A percentile compares a stretch with the other conserved stretches of the same genome.
phyloP scores from a whole-genome alignment of 2,113 vertebrate species.

The Erpornis zantholeuca region DNA sequence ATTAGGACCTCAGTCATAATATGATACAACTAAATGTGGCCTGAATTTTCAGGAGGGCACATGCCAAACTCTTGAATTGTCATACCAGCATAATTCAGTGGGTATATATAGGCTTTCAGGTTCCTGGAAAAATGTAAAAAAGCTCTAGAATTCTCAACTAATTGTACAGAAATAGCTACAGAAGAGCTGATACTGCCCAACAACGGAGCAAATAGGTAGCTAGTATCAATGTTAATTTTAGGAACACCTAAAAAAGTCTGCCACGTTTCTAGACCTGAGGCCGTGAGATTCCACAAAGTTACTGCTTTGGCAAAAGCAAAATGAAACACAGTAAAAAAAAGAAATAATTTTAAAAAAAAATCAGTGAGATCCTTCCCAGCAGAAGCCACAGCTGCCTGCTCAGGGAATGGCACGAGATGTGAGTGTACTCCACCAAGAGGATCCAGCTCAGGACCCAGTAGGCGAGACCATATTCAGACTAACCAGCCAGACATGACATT shows the following conservation, averaged over 20 bases:
- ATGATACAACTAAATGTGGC: background rate
- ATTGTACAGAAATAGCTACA: background rate
- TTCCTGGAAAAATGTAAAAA: background rate
- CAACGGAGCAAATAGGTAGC: background rate
- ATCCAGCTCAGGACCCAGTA: accelerated
- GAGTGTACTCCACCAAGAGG: background rate
- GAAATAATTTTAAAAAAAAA: background rate
- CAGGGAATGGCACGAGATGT: accelerated
- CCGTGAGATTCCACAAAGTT: background rate
- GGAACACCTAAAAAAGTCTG: background rate
- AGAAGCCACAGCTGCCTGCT: background rate
- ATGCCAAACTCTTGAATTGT: background rate
- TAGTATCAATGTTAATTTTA: background rate
- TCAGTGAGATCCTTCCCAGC: background rate
- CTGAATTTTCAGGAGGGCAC: background rate
- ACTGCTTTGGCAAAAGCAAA: background rate
- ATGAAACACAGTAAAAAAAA: background rate
- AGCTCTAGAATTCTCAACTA: background rate
- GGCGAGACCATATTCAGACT: accelerated
- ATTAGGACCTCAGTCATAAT: background rate
- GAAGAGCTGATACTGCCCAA: background rate
- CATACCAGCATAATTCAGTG: background rate
- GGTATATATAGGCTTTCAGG: background rate
- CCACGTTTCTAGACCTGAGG: background rate
- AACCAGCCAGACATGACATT: background rate